Base-by-base conservation (phyloP, 2,888 invertebrate species). In the Eupelmus urozonus region DNA sequence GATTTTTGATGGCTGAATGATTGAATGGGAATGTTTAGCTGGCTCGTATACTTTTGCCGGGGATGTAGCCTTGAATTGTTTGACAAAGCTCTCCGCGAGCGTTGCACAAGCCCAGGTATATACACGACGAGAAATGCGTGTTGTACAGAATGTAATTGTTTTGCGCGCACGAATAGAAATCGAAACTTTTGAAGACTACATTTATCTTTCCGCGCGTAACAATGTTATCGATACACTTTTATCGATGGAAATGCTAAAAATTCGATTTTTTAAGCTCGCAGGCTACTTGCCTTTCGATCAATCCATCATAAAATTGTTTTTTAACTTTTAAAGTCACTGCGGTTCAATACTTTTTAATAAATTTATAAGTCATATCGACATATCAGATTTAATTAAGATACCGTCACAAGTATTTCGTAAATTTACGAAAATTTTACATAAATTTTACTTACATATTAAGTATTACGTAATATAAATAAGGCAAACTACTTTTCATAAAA, bases 1-100 rank as follows among this genome's bases (percentile, higher is more conserved):
- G 49, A 45, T 66, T 60, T 67, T 66, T 66, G 66, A 66, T 62
- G 62, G 53, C 53, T 55, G 51, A 70, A 20, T 63, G 69, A 76
- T 63, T 63, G 63, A 70, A 57, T 53, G 57, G 18, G 16, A 76
- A 51, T 63, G 76, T 69, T 69, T 1, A 18, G 20, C 16, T 45
- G 13, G n/a, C 16, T 45, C 23, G 60, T 60, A 9, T 51, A 42
- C 25, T 9, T 18, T 25, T n/a, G 45, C 11, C 42, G 55, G 18
- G 40, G 53, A 49, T 42, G 20, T 23, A 76, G 65, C 76, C 70
- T 72, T 77, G 71, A 53, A 71, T 76, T 59, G 51, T 65, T 76
- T 66, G 65, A 71, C 70, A 70, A 65, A 49, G 29, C 27, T 55
- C 25, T 70, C 18, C 11, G 5, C 2, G 42, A 7, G 13, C 23